phyloP scores from a whole-genome alignment of 23 tunicate species.

The Halocynthia roretzi region DNA sequence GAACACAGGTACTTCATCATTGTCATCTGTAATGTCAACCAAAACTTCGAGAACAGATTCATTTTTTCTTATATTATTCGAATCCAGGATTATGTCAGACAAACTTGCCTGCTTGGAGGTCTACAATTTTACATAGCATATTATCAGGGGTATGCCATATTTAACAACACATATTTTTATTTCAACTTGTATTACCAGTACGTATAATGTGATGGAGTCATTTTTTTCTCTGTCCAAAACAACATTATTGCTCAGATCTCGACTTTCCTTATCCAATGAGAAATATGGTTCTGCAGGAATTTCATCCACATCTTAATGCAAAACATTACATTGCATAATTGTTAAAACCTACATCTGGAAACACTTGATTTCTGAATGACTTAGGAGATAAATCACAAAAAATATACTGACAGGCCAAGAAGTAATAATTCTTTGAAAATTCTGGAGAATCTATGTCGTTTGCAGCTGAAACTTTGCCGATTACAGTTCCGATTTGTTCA shows the following conservation, averaged over 20 bases:
- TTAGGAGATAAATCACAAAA: neutral
- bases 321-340: neutral
- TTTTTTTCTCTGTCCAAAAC: conserved; percentile 31
- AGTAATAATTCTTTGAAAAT: conserved; percentile 38
- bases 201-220: conserved; percentile 23
- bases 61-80: neutral
- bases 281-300: conserved; percentile 1
- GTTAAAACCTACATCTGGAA: neutral
- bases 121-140: neutral
- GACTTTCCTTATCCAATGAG: conserved; percentile 5
- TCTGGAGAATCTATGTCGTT: conserved; percentile 37
- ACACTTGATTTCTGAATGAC: neutral
- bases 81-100: neutral
- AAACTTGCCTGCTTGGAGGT: neutral
- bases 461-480: conserved; percentile 12
- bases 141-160: neutral
- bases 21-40: conserved; percentile 26
- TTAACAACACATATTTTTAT: no score
- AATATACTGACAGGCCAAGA: conserved; percentile 34
- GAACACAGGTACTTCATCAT: conserved; percentile 58
- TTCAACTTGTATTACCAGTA: conserved; percentile 13
- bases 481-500: neutral
- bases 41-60: conserved; percentile 21
- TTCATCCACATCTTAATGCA: neutral
- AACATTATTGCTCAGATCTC: neutral